Conservation (phyloP, 2,888 invertebrate species). For the Nephrotoma flavescens region DNA sequence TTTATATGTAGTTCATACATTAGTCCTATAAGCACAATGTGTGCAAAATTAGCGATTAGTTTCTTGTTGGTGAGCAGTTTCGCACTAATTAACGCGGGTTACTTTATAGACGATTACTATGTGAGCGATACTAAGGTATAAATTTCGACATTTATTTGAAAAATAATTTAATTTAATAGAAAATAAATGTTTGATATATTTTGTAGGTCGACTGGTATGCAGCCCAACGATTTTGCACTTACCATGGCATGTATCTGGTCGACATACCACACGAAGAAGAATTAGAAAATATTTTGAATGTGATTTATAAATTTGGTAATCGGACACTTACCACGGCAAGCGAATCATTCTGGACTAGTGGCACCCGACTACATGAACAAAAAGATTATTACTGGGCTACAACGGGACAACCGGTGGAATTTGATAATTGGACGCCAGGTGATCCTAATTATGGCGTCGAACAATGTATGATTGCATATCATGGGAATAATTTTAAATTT, state of each 20-base stretch:
- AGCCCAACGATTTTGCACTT: background rate
- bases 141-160: background rate
- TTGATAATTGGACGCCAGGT: background rate
- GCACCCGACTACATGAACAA: background rate
- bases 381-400: background rate
- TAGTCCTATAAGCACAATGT: too few species aligned
- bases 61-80: background rate
- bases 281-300: background rate
- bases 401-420: background rate
- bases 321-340: background rate
- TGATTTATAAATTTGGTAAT: background rate
- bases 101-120: background rate
- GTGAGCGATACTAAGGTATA: background rate
- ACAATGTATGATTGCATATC: background rate
- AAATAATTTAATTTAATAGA: background rate
- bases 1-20: too few species aligned
- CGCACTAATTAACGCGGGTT: background rate
- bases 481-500: background rate
- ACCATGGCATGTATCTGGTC: background rate
- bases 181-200: too few species aligned
- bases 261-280: background rate
- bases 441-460: background rate
- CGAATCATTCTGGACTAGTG: background rate
- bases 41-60: too few species aligned
- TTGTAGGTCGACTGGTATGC: background rate